Percentiles rank a stretch among this genome's conserved stretches.
phyloP scores from a whole-genome alignment of 2,113 vertebrate genomes.

The Seriola quinqueradiata region DNA sequence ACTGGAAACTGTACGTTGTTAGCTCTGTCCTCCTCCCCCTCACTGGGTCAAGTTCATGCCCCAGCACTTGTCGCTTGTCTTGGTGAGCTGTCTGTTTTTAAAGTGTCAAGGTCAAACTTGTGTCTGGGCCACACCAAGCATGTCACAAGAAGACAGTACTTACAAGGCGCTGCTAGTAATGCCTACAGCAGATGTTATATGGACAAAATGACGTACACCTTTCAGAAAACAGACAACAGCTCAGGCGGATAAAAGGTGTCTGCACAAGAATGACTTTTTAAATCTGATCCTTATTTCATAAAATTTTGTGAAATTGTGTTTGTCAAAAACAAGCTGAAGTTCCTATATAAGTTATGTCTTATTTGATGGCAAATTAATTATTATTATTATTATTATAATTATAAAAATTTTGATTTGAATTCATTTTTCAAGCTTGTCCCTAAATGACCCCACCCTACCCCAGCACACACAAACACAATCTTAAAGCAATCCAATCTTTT shows the following conservation, averaged over 20 bases:
- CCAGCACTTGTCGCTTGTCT: conserved; percentile 36
- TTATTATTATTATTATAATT: too few species aligned
- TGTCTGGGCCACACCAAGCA: conserved; percentile 42
- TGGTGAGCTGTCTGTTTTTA: conserved; percentile 44
- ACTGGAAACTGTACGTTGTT: conserved; percentile 1
- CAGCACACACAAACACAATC: not conserved
- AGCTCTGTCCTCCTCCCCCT: conserved; percentile 1
- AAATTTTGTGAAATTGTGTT: not conserved
- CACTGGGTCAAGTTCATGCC: conserved; percentile 49
- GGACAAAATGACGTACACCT: not conserved
- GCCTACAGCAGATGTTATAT: conserved; percentile 21
- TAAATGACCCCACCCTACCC: conserved; percentile 23
- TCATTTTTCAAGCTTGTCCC: conserved; percentile 9
- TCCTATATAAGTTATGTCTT: conserved; percentile 6
- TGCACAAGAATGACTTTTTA: not conserved
- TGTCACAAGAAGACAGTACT: conserved; percentile 34
- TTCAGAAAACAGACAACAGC: not conserved
- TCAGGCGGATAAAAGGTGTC: not conserved
- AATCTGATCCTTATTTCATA: not conserved
- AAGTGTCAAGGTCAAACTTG: conserved; percentile 44
- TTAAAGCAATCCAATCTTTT: not conserved
- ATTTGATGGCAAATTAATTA: not conserved
- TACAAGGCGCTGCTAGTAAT: conserved; percentile 2
- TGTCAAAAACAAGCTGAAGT: conserved; percentile 13
- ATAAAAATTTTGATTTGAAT: not conserved